These are phyloP conservation scores for Crocallis elinguaria DNA, from an alignment of 2,888 invertebrate genomes.

Conservation along the genomic window DNA sequence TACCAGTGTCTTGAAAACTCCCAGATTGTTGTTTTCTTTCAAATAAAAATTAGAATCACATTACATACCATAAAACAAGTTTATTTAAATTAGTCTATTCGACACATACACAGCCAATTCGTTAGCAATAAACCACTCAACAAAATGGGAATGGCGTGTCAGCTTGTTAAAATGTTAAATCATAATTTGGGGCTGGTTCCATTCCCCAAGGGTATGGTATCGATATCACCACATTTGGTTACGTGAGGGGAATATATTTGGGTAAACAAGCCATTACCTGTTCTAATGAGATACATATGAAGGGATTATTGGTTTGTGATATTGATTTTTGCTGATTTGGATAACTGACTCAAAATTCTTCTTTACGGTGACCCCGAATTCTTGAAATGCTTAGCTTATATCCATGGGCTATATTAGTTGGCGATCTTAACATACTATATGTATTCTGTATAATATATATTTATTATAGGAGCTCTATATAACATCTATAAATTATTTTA, in stretches of 20 bases:
- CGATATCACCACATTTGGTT: conserved; percentile 19
- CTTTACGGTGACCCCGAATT: too few relatives aligned
- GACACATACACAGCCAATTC: conserved; percentile 1
- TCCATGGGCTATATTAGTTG: too few relatives aligned
- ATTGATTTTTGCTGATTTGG: background rate
- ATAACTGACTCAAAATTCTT: too few relatives aligned
- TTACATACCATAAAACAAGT: too few relatives aligned
- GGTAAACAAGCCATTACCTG: conserved; percentile 14
- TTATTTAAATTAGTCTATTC: too few relatives aligned
- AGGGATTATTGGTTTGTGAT: conserved; percentile 14
- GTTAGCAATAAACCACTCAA: conserved; percentile 16
- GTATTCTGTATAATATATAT: too few relatives aligned
- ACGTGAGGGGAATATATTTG: conserved; percentile 9
- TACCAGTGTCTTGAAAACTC: too few relatives aligned
- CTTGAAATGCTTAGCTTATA: too few relatives aligned
- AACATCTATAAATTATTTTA: background rate
- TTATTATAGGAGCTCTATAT: too few relatives aligned
- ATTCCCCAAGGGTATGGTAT: conserved; percentile 10
- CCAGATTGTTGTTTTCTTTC: too few relatives aligned
- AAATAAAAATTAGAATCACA: too few relatives aligned
- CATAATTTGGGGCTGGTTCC: conserved; percentile 16
- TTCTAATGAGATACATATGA: conserved; percentile 4
- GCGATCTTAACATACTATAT: too few relatives aligned
- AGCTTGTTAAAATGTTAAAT: conserved; percentile 26
- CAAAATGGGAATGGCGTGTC: conserved; percentile 13